Evolutionary conservation across 2,888 invertebrate species (phyloP), one percentile per base, ranked within the genome.

Genomic region (Epistrophe grossulariae): DNA sequence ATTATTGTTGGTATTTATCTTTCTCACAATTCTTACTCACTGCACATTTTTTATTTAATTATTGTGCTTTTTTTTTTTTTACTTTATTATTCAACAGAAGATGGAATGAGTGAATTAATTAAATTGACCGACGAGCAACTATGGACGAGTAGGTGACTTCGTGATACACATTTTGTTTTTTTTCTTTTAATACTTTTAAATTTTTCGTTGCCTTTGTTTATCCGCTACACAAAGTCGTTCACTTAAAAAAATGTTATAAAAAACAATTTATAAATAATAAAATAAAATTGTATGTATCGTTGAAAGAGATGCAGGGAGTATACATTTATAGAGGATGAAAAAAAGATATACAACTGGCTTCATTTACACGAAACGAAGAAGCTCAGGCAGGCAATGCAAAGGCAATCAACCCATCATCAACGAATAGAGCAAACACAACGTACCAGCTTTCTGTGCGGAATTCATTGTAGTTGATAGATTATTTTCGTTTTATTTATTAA

Each of bases 401-500:
- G 60, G 60, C 17, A 43, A 43, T 24, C 19, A 40, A 60, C 24
- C 40, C 7, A 50, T 9, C 19, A 50, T 13, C 6, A 48, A 45
- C 13, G 19, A 68, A 50, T 9, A 50, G 28, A 55, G 10, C 62
- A 68, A 48, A 66, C 31, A 48, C 8, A 80, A 88, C 88, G 85
- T 88, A 88, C 88, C 88, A 88, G 82, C 80, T 88, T 88, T 88
- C 19, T 84, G 88, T 83, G 88, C 79, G 38, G 88, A 88, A 80
- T 72, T 88, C 88, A 88, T 88, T 88, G 64, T 83, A 76, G 57
- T 79, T 76, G 57, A 62, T 76, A n/a, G 40, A 76, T 59, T 57
- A 60, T 71, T 73, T 60, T 45, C 40, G 40, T 50, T 79, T 71
- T 62, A 55, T 77, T 59, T 73, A 64, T 62, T n/a, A 84, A 84